phyloP scores from a whole-genome alignment of 2,113 vertebrate genomes.

The Plecotus auritus region DNA sequence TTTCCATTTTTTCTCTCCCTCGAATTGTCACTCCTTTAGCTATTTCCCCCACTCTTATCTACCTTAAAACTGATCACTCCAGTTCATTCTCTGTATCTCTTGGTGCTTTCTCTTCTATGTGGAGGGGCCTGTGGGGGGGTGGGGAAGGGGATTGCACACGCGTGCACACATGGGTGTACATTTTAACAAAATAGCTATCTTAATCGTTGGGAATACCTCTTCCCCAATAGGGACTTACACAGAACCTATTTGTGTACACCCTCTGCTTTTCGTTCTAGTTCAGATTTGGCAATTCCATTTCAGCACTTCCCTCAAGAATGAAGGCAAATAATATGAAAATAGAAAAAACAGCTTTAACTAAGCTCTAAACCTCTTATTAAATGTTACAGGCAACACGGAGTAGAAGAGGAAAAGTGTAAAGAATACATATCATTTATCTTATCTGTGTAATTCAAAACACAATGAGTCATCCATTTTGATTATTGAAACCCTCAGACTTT shows the following conservation, averaged over 20 bases:
- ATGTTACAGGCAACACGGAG: neutral
- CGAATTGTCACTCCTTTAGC: neutral
- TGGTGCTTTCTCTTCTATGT: neutral
- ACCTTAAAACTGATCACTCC: neutral
- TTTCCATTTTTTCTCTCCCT: neutral
- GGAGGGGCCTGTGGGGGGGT: neutral
- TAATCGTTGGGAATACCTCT: conserved; percentile 25
- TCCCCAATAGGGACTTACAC: neutral
- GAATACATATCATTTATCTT: neutral
- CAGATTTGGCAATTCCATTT: conserved; percentile 37
- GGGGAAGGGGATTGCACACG: neutral
- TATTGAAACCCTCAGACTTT: conserved; percentile 27
- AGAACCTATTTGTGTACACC: neutral
- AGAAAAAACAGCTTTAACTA: conserved; percentile 4
- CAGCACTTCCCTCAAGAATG: conserved; percentile 55
- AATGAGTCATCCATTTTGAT: conserved; percentile 54
- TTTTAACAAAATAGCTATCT: conserved; percentile 43
- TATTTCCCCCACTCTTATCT: neutral
- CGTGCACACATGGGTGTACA: fast-evolving
- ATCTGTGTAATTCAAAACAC: neutral
- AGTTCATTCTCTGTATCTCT: neutral
- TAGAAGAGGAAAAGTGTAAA: conserved; percentile 9
- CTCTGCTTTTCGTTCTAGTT: conserved; percentile 59
- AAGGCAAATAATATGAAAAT: neutral
- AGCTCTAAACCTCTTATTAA: conserved; percentile 32